Evolutionary conservation across 1,140 invertebrate species (phyloP).

Genomic region (Gonioctena quinquepunctata): DNA sequence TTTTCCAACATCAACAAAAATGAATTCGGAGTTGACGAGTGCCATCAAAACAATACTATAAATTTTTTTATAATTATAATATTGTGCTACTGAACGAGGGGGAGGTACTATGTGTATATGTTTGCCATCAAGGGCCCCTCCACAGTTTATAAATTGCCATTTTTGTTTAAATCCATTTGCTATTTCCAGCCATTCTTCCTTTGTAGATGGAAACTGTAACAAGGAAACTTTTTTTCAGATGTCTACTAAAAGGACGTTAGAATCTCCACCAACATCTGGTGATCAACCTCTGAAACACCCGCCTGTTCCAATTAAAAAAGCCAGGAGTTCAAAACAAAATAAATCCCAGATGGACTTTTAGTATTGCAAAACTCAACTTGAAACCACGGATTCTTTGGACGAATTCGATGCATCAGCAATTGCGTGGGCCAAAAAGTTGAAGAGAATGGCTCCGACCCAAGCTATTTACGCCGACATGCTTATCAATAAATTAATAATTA

Average conservation of each 20-base stretch:
- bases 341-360: neutral
- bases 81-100: neutral
- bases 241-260: neutral
- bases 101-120: neutral
- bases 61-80: neutral
- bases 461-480: neutral
- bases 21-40: constrained; percentile 11
- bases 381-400: neutral
- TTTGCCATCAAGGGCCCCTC: no score
- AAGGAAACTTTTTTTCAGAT: neutral
- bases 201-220: constrained; percentile 15
- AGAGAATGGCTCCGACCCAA: neutral
- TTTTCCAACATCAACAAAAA: constrained; percentile 19
- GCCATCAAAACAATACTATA: neutral
- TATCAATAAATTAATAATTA: neutral
- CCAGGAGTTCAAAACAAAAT: neutral
- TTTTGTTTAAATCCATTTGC: constrained; percentile 1
- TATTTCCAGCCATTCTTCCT: constrained; percentile 4
- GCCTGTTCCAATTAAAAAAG: no score
- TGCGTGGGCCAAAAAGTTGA: neutral
- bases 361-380: neutral
- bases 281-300: neutral
- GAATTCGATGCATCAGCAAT: neutral
- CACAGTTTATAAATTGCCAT: neutral
- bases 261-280: neutral